Base-by-base conservation (phyloP, 1,140 invertebrate species). In the Lordiphosa stackelbergi region DNA sequence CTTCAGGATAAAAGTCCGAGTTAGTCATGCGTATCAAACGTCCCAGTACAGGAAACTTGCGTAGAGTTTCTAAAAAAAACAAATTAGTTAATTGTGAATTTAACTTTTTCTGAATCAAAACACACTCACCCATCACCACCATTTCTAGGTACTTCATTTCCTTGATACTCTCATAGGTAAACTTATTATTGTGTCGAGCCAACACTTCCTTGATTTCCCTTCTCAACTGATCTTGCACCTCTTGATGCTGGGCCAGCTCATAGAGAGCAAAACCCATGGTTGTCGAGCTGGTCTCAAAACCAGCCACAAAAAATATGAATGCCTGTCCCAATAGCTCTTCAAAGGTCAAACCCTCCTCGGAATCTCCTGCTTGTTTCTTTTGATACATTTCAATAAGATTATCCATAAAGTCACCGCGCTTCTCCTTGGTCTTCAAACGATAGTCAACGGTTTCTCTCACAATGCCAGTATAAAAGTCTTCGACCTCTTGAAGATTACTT, bases 71-170 rank as follows among this genome's bases (percentile, higher is more conserved):
- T 43, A 11, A 5, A 9, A 9, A 10, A 1, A 19, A 41, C 4
- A 3, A 2, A 4, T 10, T 5, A 0, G 9, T 16, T 19, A 16
- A 5, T 16, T 4, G 4, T 24, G 22, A 24, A 24, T 24, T 24
- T 24, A 0, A 24, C 1, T 24, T 5, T 24, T 3, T 5, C 1
- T 24, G 1, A 24, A 24, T 24, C 5, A 5, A 31, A 7, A 7
- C 28, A 3, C 1, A 19, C 16, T 54, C 13, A 61, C 58, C 58
- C 19, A 40, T 40, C 6, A 51, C 55, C 9, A 55, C 53, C 61
- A 88, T 89, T 54, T 91, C 90, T 3, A 92, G 62, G 62, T 91
- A 91, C 5, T 85, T 87, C 88, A 93, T 89, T 19, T 90, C 88
- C 5, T 85, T 73, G 0, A 92, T 48, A 10, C 84, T 81, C 6